Base-by-base conservation (phyloP, 2,888 invertebrate genomes). In the Harpalus rufipes region DNA sequence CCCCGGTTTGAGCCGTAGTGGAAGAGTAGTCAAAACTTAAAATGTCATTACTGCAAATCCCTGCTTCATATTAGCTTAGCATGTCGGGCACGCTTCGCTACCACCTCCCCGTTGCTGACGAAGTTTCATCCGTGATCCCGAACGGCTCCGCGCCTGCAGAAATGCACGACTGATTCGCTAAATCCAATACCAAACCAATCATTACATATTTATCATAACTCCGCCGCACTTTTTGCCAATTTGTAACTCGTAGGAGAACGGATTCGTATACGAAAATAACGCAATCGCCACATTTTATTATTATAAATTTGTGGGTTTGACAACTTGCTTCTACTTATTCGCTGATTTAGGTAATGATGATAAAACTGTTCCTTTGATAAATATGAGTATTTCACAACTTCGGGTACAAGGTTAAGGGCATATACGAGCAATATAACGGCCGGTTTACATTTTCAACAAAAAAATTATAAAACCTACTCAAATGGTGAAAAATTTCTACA, bases 11-110 rank as follows among this genome's bases (percentile, higher is more conserved):
- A 32, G 87, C 80, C 86, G 86, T 32, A 32, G 86, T 83, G 86
- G 83, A 74, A 87, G 81, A 88, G 87, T 88, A 88, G 88, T 88
- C 88, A 87, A 88, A 88, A 88, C 88, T 88, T 88, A 88, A 88
- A 89, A 89, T 88, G 88, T 88, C 88, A 88, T 89, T 89, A 89
- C 87, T 86, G 86, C 86, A 88, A 88, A 88, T 88, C 88, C 88
- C 88, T 87, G 87, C 87, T 86, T 86, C 88, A 86, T 87, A 87
- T 87, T 86, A 87, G 87, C 87, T 89, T 89, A 88, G 86, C 87
- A 89, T 89, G 88, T 87, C 86, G 85, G 87, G 88, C 89, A 89
- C 88, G 89, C 87, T 86, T 18, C 72, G 2, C 44, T 32, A 32
- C 32, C 32, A 32, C 32, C 32, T 32, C 32, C 32, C 72, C 86